A percentile compares a stretch with the other conserved stretches of the same genome.
These are phyloP conservation scores for Virgularia gustaviana DNA, from an alignment of 92 coral and sea anemone genomes.

Conservation along the genomic window DNA sequence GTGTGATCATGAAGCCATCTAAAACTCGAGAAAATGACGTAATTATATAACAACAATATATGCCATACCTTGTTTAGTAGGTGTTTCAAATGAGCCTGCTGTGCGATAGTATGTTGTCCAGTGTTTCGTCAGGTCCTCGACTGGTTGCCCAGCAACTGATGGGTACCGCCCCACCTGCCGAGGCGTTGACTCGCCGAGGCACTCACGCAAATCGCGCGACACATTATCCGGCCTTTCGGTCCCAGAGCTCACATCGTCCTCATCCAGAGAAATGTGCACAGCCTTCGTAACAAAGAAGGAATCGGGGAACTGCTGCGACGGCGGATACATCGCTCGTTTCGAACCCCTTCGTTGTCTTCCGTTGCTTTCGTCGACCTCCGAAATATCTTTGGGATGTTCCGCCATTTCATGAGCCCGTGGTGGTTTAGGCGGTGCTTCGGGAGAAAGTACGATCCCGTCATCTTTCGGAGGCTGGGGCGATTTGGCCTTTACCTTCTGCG, in stretches of 20 bases:
- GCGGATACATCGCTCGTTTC: slow-evolving; percentile 94
- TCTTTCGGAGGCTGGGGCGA: neutral
- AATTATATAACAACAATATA: neutral
- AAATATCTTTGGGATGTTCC: neutral
- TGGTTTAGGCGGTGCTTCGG: slow-evolving; percentile 31
- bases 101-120: slow-evolving; percentile 30
- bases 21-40: too few species aligned
- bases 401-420: slow-evolving; percentile 25
- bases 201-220: slow-evolving; percentile 9
- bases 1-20: too few species aligned
- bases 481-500: neutral
- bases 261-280: slow-evolving; percentile 71
- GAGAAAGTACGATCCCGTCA: slow-evolving; percentile 1
- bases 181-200: slow-evolving; percentile 35
- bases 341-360: slow-evolving; percentile 44
- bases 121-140: slow-evolving; percentile 15
- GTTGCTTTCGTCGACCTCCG: neutral
- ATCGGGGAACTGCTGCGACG: slow-evolving; percentile 66
- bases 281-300: slow-evolving; percentile 60
- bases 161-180: slow-evolving; percentile 9
- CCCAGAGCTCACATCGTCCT: slow-evolving; percentile 8
- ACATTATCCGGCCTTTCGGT: slow-evolving; percentile 20
- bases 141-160: slow-evolving; percentile 1
- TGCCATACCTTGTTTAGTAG: slow-evolving; percentile 1
- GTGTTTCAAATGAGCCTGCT: slow-evolving; percentile 1